Conservation (phyloP, 2,888 invertebrate species). For the Hirtodrosophila histrioides region DNA sequence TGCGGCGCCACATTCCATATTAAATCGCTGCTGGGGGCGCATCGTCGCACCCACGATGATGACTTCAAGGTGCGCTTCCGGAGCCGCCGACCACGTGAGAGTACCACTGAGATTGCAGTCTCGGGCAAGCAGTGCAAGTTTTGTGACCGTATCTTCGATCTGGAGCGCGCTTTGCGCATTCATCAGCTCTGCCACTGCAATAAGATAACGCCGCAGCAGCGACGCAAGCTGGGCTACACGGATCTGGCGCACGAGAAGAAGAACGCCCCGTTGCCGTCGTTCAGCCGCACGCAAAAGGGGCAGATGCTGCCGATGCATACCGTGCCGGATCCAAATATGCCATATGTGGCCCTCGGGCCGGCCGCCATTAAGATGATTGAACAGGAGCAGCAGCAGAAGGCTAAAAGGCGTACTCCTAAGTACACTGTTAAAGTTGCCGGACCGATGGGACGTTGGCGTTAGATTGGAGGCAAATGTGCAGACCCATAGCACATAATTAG, state of each 20-base stretch:
- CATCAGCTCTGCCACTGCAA: conserved; percentile 65
- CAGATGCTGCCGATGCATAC: conserved; percentile 6
- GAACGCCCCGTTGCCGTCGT: conserved; percentile 62
- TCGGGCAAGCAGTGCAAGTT: conserved; percentile 50
- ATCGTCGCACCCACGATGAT: conserved; percentile 57
- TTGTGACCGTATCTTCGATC: conserved; percentile 63
- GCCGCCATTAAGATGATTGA: conserved; percentile 50
- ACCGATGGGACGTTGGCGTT: conserved; percentile 53
- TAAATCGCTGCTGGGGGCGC: conserved; percentile 63
- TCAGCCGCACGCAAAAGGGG: conserved; percentile 23
- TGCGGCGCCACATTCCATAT: conserved; percentile 63
- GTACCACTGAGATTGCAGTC: neutral
- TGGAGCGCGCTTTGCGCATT: conserved; percentile 68
- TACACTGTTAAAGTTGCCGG: conserved; percentile 45
- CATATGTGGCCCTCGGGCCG: conserved; percentile 45
- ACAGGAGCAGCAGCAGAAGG: conserved; percentile 43
- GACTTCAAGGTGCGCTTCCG: conserved; percentile 60
- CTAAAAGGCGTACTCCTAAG: conserved; percentile 32
- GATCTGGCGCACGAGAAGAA: conserved; percentile 70
- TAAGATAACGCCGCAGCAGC: conserved; percentile 66
- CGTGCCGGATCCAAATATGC: conserved; percentile 41
- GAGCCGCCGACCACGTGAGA: conserved; percentile 5
- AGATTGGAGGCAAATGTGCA: neutral
- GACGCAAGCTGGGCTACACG: conserved; percentile 64
- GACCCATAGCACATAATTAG: neutral